A percentile compares a stretch with the other conserved stretches of the same genome.
Evolutionary conservation across 1,140 invertebrate species (phyloP).

Genomic region (Caenorhabditis tropicalis): DNA sequence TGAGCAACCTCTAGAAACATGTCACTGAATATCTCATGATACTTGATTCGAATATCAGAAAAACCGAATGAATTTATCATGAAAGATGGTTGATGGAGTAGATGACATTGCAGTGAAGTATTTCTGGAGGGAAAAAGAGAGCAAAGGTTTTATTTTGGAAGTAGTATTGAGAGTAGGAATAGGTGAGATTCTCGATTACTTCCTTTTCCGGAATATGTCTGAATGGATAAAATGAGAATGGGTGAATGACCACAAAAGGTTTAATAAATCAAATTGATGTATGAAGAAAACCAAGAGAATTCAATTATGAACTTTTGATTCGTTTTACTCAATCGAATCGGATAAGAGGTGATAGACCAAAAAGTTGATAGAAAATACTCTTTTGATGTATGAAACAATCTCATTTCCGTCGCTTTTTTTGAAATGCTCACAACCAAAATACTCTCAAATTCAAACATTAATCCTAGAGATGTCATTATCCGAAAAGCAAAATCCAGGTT

Average conservation of each 20-base stretch:
- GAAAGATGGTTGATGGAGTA: background rate
- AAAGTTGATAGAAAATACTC: too few relatives aligned
- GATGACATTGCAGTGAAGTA: background rate
- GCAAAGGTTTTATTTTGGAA: background rate
- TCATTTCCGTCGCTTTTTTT: too few relatives aligned
- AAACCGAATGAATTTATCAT: background rate
- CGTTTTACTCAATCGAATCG: too few relatives aligned
- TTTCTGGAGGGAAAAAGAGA: background rate
- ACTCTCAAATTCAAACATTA: too few relatives aligned
- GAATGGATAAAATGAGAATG: background rate
- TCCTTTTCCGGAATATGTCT: constrained; percentile 3
- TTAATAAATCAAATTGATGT: constrained; percentile 12
- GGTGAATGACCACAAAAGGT: background rate
- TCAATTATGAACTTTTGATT: background rate
- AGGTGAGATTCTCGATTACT: background rate
- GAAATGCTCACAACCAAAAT: too few relatives aligned
- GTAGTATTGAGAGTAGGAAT: background rate
- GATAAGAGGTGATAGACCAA: too few relatives aligned
- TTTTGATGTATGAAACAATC: too few relatives aligned
- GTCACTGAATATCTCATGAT: background rate
- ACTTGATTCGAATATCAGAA: background rate
- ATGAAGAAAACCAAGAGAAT: too few relatives aligned
- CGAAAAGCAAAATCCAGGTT: too few relatives aligned
- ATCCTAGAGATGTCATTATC: too few relatives aligned
- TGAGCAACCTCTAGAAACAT: background rate